Conservation (phyloP, 1,140 invertebrate species). For the Planococcus citri region DNA sequence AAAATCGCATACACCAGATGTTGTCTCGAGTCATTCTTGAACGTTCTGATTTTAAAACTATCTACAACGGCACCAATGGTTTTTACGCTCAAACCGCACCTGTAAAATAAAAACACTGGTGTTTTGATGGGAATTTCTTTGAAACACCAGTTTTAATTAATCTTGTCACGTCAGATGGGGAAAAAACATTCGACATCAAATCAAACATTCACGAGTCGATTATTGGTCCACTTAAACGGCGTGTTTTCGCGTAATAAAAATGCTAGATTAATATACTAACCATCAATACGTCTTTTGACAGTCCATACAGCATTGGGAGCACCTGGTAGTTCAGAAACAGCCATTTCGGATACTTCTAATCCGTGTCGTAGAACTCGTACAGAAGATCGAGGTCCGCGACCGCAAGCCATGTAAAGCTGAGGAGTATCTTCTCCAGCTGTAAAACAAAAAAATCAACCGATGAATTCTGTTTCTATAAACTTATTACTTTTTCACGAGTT, state of each 20-base stretch:
- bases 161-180: too few species aligned
- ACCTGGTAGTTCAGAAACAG: slow-evolving; percentile 95
- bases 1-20: not conserved
- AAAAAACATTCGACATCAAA: too few species aligned
- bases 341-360: slow-evolving; percentile 98
- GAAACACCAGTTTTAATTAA: not conserved
- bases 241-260: too few species aligned
- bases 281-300: slow-evolving; percentile 88
- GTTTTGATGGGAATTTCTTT: not conserved
- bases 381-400: slow-evolving; percentile 84
- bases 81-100: slow-evolving; percentile 27
- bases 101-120: slow-evolving; percentile 26
- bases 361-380: slow-evolving; percentile 90
- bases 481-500: too few species aligned
- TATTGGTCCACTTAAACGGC: too few species aligned
- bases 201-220: not conserved
- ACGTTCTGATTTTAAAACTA: not conserved
- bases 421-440: slow-evolving; percentile 95
- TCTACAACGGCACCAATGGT: slow-evolving; percentile 30
- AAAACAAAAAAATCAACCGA: slow-evolving; percentile 22
- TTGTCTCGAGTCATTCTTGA: not conserved
- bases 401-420: slow-evolving; percentile 92
- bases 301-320: slow-evolving; percentile 99
- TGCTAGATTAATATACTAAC: slow-evolving; percentile 45
- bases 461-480: too few species aligned